Evolutionary conservation across 2,797 vertebrate genomes (phyloP).

Genomic region (Morelia viridis): DNA sequence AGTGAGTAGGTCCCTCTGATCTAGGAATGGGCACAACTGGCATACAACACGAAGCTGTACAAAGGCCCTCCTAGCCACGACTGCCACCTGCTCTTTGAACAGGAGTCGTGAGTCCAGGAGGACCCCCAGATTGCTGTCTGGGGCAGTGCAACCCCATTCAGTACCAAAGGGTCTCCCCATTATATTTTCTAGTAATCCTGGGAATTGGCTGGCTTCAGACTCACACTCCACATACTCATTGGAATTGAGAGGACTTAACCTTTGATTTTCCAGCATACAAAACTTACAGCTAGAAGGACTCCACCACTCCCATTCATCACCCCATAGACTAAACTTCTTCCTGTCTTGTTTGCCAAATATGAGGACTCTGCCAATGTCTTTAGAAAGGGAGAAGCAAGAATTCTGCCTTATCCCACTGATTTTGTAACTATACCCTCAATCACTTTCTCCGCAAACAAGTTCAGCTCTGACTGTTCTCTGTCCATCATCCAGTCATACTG

Average conservation of each 20-base stretch:
- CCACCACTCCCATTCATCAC: neutral
- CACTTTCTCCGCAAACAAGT: neutral
- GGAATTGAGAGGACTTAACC: neutral
- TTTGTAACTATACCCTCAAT: neutral
- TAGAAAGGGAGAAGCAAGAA: neutral
- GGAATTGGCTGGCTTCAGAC: neutral
- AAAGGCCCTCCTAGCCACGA: no score
- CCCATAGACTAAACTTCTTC: neutral
- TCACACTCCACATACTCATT: neutral
- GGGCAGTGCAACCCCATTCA: neutral
- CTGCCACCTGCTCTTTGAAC: no score
- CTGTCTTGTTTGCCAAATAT: neutral
- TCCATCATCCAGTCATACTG: neutral
- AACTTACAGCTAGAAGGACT: neutral
- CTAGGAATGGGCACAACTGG: no score
- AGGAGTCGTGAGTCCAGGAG: no score
- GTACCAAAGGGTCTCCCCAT: neutral
- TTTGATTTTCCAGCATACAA: neutral
- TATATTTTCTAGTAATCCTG: neutral
- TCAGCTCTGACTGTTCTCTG: neutral
- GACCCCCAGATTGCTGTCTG: neutral
- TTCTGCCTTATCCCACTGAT: neutral
- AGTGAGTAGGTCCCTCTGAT: no score
- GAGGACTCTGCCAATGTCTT: neutral
- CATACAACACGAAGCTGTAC: no score